A percentile compares a stretch with the other conserved stretches of the same genome.
phyloP scores from a whole-genome alignment of 2,888 invertebrate species.

The Dynastes hyllus region DNA sequence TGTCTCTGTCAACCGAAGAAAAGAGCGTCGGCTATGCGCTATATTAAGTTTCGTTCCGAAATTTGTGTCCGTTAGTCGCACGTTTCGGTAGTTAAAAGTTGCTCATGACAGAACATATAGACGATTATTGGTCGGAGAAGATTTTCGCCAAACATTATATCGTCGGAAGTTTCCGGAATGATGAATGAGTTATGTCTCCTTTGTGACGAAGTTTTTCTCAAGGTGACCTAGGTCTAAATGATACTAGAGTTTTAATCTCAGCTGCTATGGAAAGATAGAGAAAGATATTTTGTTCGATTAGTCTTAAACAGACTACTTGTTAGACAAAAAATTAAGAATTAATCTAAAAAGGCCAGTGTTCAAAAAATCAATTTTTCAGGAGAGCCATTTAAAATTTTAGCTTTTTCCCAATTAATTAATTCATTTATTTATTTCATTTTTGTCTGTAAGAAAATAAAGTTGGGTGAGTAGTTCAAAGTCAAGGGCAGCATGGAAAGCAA shows the following conservation, averaged over 20 bases:
- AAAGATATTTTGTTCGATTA: too few species aligned
- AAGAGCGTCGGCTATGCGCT: constrained; percentile 67
- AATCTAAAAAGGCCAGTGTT: too few species aligned
- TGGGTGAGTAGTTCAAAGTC: too few species aligned
- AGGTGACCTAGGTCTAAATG: neutral
- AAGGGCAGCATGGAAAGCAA: too few species aligned
- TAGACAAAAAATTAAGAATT: too few species aligned
- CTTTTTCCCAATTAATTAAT: too few species aligned
- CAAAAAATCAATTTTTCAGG: too few species aligned
- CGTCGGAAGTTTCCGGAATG: constrained; percentile 24
- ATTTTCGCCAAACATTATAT: constrained; percentile 25
- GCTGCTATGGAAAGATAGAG: neutral
- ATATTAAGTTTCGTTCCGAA: constrained; percentile 67
- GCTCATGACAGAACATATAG: constrained; percentile 39
- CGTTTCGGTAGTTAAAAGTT: constrained; percentile 62
- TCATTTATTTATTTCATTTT: too few species aligned
- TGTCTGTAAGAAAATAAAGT: too few species aligned
- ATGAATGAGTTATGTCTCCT: constrained; percentile 25
- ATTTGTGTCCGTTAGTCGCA: constrained; percentile 65
- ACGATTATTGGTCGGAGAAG: constrained; percentile 31
- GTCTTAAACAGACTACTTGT: too few species aligned
- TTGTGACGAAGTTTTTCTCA: neutral
- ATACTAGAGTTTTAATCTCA: neutral
- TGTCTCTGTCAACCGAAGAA: constrained; percentile 68
- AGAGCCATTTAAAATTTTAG: too few species aligned